These are phyloP conservation scores for Buphagus erythrorhynchus DNA, from an alignment of 2,797 vertebrate genomes.

Conservation along the genomic window DNA sequence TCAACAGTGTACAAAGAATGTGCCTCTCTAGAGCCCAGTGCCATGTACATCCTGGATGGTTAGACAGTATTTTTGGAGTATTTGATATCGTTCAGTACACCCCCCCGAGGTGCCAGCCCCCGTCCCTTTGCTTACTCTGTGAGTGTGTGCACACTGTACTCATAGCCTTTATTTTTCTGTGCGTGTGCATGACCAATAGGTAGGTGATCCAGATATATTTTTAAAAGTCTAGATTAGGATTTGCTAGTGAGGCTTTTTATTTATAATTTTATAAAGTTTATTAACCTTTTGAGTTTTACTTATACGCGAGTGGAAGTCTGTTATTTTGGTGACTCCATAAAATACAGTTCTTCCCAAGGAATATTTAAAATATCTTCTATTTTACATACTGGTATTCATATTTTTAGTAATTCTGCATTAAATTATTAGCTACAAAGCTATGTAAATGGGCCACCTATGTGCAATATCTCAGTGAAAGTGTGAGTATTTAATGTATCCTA, in stretches of 20 bases:
- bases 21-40: slow-evolving; percentile 91
- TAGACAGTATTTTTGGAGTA: slow-evolving; percentile 73
- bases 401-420: slow-evolving; percentile 73
- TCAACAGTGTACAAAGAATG: slow-evolving; percentile 87
- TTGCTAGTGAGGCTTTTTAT: slow-evolving; percentile 71
- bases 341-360: slow-evolving; percentile 67
- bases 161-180: slow-evolving; percentile 67
- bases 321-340: slow-evolving; percentile 70
- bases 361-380: slow-evolving; percentile 73
- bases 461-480: slow-evolving; percentile 77
- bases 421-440: slow-evolving; percentile 75
- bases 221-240: slow-evolving; percentile 63
- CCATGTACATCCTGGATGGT: slow-evolving; percentile 82
- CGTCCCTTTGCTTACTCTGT: slow-evolving; percentile 74
- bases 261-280: slow-evolving; percentile 74
- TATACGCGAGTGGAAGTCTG: slow-evolving; percentile 60
- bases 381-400: slow-evolving; percentile 71
- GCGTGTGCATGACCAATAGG: slow-evolving; percentile 76
- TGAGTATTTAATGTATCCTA: slow-evolving; percentile 70
- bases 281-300: slow-evolving; percentile 72
- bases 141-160: slow-evolving; percentile 76
- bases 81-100: slow-evolving; percentile 57
- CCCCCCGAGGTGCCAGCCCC: slow-evolving; percentile 14
- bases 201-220: slow-evolving; percentile 73
- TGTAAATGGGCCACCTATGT: slow-evolving; percentile 77